phyloP scores from a whole-genome alignment of 2,113 vertebrate genomes.

The Camelus dromedarius region DNA sequence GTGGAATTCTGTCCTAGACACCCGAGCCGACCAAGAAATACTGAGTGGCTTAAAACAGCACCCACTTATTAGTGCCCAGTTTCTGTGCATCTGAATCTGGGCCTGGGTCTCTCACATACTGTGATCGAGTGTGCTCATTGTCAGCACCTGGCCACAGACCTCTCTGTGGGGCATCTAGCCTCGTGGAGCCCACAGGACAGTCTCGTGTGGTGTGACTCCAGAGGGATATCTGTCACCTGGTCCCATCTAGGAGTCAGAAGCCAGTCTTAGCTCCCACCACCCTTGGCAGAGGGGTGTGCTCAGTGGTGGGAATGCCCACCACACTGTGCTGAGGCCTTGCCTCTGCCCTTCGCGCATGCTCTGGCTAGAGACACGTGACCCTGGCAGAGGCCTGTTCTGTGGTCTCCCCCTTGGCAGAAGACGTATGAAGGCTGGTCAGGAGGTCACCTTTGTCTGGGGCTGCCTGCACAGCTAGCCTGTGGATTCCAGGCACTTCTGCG shows the following conservation, averaged over 20 bases:
- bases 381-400: background rate
- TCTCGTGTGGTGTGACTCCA: background rate
- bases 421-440: background rate
- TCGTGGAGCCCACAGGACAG: background rate
- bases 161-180: background rate
- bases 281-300: background rate
- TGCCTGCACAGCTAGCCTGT: background rate
- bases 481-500: background rate
- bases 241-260: background rate
- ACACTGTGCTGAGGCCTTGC: background rate
- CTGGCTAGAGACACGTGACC: fast-evolving
- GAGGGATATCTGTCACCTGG: background rate
- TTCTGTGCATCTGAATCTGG: background rate
- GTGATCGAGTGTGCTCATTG: background rate
- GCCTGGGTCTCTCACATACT: background rate
- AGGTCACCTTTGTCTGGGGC: background rate
- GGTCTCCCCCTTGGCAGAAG: background rate
- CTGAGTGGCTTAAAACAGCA: background rate
- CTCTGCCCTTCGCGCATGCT: background rate
- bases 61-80: background rate
- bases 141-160: background rate
- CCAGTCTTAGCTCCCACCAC: background rate
- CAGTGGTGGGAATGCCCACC: background rate
- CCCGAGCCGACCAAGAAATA: background rate
- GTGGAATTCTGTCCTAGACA: background rate